Percentiles rank a stretch among this genome's conserved stretches.
These are phyloP conservation scores for Trichopoda pennipes DNA, from an alignment of 2,888 invertebrate species.

Conservation along the genomic window DNA sequence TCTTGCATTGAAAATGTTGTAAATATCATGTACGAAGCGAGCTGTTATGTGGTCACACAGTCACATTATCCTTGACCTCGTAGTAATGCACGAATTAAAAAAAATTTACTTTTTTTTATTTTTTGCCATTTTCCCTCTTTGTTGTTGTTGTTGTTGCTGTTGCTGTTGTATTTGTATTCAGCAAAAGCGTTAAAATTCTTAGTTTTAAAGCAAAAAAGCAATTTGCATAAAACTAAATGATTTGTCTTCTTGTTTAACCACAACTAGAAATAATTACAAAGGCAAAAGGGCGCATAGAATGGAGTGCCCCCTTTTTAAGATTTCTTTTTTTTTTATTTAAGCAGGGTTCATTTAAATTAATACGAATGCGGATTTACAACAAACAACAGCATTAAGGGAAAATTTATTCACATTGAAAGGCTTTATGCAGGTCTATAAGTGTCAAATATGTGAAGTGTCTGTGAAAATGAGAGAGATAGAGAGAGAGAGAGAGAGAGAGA, in stretches of 20 bases:
- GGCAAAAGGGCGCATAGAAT: constrained; percentile 2
- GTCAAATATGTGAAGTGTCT: background rate
- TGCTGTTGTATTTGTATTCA: too few species aligned
- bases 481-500: background rate
- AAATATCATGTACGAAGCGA: background rate
- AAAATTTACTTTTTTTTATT: constrained; percentile 16
- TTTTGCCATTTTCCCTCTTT: too few species aligned
- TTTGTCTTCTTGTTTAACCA: constrained; percentile 60
- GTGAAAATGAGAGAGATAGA: background rate
- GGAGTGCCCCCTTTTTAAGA: background rate
- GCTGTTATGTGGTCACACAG: background rate
- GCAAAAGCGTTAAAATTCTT: constrained; percentile 14
- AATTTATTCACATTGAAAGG: background rate
- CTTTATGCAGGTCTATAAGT: background rate
- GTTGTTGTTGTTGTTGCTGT: too few species aligned
- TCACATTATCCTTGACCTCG: constrained; percentile 63
- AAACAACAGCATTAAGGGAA: background rate
- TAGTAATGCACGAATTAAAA: constrained; percentile 52
- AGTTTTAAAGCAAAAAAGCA: constrained; percentile 20
- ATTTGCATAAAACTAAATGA: constrained; percentile 64
- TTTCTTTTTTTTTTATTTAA: too few species aligned
- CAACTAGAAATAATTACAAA: constrained; percentile 4
- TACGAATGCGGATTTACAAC: constrained; percentile 8
- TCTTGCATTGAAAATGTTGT: constrained; percentile 6
- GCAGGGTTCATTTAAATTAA: constrained; percentile 35